Evolutionary conservation across 1,140 invertebrate genomes (phyloP).

Genomic region (Polypedilum vanderplanki): DNA sequence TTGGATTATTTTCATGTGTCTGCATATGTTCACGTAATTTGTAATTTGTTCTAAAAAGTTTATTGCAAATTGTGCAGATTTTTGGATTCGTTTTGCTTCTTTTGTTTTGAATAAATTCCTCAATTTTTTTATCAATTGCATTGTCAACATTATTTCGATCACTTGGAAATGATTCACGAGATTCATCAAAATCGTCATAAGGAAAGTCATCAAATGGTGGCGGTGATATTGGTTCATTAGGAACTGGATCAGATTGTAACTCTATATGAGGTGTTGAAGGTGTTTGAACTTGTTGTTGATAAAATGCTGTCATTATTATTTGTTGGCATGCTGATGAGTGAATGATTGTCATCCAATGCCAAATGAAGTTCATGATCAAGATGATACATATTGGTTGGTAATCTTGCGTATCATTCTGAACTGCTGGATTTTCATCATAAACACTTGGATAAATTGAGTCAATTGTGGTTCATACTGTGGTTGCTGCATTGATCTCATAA

Average conservation of each 20-base stretch:
- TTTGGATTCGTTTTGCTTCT: slow-evolving; percentile 16
- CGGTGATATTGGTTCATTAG: neutral
- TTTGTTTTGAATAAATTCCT: slow-evolving; percentile 21
- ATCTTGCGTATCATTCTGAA: neutral
- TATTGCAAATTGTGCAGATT: neutral
- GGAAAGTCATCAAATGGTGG: neutral
- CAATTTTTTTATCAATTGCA: slow-evolving; percentile 14
- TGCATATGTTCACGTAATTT: neutral
- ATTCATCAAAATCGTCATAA: slow-evolving; percentile 16
- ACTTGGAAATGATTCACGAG: neutral
- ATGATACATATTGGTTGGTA: neutral
- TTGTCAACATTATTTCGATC: slow-evolving; percentile 20
- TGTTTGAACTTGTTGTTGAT: neutral
- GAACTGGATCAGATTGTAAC: neutral
- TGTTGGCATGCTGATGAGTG: neutral
- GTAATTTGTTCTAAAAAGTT: neutral
- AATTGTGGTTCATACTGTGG: neutral
- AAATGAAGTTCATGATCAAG: neutral
- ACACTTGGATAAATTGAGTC: neutral
- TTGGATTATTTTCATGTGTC: slow-evolving; percentile 17
- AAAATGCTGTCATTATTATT: neutral
- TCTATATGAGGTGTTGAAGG: neutral
- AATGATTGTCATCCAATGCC: neutral
- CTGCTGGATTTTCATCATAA: neutral
- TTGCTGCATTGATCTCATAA: neutral